A percentile compares a stretch with the other conserved stretches of the same genome.
These are phyloP conservation scores for Phymastichus coffea DNA, from an alignment of 1,140 invertebrate genomes.

Conservation along the genomic window DNA sequence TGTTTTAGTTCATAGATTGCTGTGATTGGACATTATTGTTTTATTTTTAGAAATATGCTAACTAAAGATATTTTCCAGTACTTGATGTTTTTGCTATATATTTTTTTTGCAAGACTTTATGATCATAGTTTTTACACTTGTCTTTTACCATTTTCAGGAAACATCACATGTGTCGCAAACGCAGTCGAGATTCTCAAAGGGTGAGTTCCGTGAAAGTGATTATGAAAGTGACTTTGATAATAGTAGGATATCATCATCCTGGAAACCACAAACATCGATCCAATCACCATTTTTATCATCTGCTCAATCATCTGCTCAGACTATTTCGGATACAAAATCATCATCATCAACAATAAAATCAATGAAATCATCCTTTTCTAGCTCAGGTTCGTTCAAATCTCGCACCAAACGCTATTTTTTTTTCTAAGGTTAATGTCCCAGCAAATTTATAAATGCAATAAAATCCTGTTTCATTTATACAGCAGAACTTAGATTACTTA, in stretches of 20 bases:
- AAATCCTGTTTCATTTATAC: too few relatives aligned
- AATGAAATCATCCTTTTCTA: constrained; percentile 21
- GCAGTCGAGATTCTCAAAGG: constrained; percentile 68
- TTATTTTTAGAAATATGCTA: too few relatives aligned
- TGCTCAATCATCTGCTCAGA: constrained; percentile 11
- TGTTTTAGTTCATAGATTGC: too few relatives aligned
- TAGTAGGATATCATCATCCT: constrained; percentile 62
- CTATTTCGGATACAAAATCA: constrained; percentile 24
- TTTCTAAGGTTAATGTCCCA: constrained; percentile 30
- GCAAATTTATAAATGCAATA: not conserved
- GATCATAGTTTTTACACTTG: not conserved
- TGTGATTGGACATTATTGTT: too few relatives aligned
- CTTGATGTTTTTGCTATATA: not conserved
- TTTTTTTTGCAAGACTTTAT: not conserved
- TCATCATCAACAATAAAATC: constrained; percentile 22
- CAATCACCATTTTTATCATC: too few relatives aligned
- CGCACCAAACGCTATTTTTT: constrained; percentile 25
- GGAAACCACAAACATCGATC: constrained; percentile 53
- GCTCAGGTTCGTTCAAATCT: constrained; percentile 28
- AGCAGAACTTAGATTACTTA: too few relatives aligned
- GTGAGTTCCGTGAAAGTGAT: constrained; percentile 70
- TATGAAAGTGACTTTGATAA: constrained; percentile 75
- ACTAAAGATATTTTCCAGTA: too few relatives aligned
- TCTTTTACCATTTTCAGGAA: constrained; percentile 8
- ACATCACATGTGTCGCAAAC: constrained; percentile 50